These are phyloP conservation scores for Pycnomerus fuliginosus DNA, from an alignment of 2,888 invertebrate genomes.

Conservation along the genomic window DNA sequence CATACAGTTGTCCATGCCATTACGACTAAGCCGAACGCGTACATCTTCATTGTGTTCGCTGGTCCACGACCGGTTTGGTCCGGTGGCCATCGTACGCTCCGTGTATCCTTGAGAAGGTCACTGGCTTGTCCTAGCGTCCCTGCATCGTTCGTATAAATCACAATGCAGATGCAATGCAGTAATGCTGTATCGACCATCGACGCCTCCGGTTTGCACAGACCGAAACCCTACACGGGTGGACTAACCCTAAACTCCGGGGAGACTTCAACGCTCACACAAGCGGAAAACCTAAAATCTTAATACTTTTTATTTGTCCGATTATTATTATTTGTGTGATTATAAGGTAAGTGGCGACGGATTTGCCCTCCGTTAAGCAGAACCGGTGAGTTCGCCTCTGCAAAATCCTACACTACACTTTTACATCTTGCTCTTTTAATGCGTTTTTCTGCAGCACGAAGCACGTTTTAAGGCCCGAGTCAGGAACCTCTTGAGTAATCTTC, in stretches of 20 bases:
- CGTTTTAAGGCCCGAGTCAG: constrained; percentile 25
- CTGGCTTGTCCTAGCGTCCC: constrained; percentile 47
- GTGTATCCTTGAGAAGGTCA: constrained; percentile 51
- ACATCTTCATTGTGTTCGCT: constrained; percentile 35
- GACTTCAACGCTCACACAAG: too few relatives aligned
- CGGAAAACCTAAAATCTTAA: too few relatives aligned
- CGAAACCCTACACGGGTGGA: too few relatives aligned
- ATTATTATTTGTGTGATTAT: too few relatives aligned
- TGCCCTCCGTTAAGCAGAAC: too few relatives aligned
- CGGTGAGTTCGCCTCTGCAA: too few relatives aligned
- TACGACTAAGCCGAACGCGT: constrained; percentile 26
- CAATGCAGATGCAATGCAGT: too few relatives aligned
- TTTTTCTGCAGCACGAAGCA: neutral
- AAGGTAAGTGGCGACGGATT: too few relatives aligned
- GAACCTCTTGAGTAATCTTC: constrained; percentile 31
- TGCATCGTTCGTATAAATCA: constrained; percentile 40
- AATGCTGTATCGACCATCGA: too few relatives aligned
- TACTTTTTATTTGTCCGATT: too few relatives aligned
- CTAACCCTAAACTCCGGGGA: too few relatives aligned
- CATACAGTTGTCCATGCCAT: constrained; percentile 33
- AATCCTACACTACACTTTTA: too few relatives aligned
- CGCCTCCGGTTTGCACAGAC: constrained; percentile 44
- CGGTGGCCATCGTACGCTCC: constrained; percentile 21
- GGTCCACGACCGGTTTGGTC: constrained; percentile 35
- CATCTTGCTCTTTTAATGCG: neutral